phyloP scores from a whole-genome alignment of 2,797 vertebrate genomes.

The Buceros bicornis region DNA sequence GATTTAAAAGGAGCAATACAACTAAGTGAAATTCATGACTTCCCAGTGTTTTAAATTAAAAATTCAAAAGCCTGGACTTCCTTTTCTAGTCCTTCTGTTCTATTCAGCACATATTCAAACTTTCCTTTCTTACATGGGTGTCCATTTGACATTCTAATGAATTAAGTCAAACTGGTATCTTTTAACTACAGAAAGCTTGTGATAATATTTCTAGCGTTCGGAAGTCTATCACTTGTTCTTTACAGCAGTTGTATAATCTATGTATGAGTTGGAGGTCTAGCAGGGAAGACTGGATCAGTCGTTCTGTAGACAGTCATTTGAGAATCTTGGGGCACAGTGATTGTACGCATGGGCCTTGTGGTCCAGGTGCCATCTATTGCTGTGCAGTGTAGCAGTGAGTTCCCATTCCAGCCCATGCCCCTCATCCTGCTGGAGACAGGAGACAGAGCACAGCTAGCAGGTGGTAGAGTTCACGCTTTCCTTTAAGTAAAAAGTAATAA shows the following conservation, averaged over 20 bases:
- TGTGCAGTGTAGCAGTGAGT: neutral
- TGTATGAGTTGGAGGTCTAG: accelerated
- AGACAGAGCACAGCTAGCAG: neutral
- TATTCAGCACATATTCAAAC: neutral
- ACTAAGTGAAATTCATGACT: neutral
- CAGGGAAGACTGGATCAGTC: neutral
- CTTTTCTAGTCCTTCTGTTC: neutral
- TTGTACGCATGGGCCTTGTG: accelerated
- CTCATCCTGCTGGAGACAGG: neutral
- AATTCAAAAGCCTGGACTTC: neutral
- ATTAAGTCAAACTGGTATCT: neutral
- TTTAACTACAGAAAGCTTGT: neutral
- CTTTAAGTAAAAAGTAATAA: neutral
- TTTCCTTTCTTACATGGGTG: neutral
- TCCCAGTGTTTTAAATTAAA: neutral
- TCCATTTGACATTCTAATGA: neutral
- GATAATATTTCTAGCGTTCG: neutral
- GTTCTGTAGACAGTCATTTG: neutral
- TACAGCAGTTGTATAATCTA: neutral
- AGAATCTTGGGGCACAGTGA: neutral
- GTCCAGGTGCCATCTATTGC: accelerated
- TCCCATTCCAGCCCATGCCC: accelerated
- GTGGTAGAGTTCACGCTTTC: neutral
- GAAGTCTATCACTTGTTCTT: neutral
- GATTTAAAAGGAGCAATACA: neutral